Evolutionary conservation across 2,888 invertebrate genomes (phyloP).

Genomic region (Fissipunctia ypsillon): DNA sequence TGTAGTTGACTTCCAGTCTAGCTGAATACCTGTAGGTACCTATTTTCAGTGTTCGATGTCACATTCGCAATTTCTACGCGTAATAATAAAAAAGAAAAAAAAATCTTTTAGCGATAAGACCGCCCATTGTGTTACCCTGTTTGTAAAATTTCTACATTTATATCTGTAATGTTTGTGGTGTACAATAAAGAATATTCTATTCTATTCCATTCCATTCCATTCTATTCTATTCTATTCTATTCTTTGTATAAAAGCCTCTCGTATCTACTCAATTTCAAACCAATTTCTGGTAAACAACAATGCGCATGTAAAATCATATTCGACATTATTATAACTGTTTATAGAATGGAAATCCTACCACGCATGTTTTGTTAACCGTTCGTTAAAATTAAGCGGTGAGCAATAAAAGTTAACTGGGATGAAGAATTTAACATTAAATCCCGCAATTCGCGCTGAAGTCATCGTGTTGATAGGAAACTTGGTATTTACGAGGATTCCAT

Average conservation of each 20-base stretch:
- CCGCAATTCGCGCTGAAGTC: conserved; percentile 22
- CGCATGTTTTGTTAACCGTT: conserved; percentile 4
- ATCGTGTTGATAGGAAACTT: conserved; percentile 29
- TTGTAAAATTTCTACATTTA: no score
- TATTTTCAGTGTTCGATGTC: no score
- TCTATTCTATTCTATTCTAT: no score
- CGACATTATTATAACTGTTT: conserved; percentile 21
- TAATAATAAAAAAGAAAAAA: no score
- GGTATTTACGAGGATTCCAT: conserved; percentile 40
- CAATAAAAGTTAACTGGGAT: conserved; percentile 36
- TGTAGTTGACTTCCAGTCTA: background rate
- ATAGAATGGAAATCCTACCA: conserved; percentile 20
- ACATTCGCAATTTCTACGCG: background rate
- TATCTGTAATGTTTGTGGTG: no score
- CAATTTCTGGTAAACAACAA: background rate
- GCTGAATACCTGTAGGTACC: background rate
- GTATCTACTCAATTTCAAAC: background rate
- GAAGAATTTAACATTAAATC: conserved; percentile 30
- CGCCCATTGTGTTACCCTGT: no score
- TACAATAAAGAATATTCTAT: no score
- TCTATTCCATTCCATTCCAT: no score
- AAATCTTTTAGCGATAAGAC: no score
- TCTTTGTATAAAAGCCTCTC: no score
- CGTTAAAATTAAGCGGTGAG: conserved; percentile 28
- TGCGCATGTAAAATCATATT: conserved; percentile 7